Base-by-base conservation (phyloP, 2,797 vertebrate genomes). In the Anableps anableps region DNA sequence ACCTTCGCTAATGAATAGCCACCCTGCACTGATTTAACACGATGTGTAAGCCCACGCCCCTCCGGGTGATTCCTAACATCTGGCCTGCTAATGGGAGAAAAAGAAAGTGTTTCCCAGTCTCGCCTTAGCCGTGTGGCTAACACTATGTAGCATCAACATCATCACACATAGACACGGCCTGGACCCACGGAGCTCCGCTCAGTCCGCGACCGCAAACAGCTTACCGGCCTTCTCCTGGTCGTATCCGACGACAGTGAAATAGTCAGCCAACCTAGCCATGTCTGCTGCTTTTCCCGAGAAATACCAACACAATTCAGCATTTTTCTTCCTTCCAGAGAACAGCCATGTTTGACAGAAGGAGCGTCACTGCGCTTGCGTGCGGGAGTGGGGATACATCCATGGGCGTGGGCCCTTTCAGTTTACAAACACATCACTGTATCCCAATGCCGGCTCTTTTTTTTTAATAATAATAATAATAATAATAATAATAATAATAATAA, bases 251-350 rank as follows among this genome's bases (percentile, higher is more conserved):
- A 99, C 97, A 86, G 97, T 96, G 88, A 99, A 98, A 94, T 99
- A 99, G 93, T 99, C 98, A 62, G 97, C 98, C 95, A 99, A 94
- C 95, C 98, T 96, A 75, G 97, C 97, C 98, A 99, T 99, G 95
- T 96, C 96, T 96, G 93, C 92, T 91, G 91, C 80, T 95, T 95
- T 95, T 94, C 92, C 86, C 90, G 88, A 94, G 64, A 87, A 93
- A 91, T 93, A 91, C 87, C 94, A 93, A 94, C 90, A 96, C 94
- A 93, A 95, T 94, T 99, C 97, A 99, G 97, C 98, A 99, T 99
- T 97, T 97, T 97, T 94, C 96, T 95, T 94, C 91, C 96, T 92
- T 95, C 96, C 93, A 94, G 94, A 87, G 94, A 96, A 96, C 98
- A 96, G 98, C 98, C 98, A 99, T 99, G 96, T 99, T 98, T 97